Conservation (phyloP, 2,888 invertebrate genomes). For the Nomada goodeniana region DNA sequence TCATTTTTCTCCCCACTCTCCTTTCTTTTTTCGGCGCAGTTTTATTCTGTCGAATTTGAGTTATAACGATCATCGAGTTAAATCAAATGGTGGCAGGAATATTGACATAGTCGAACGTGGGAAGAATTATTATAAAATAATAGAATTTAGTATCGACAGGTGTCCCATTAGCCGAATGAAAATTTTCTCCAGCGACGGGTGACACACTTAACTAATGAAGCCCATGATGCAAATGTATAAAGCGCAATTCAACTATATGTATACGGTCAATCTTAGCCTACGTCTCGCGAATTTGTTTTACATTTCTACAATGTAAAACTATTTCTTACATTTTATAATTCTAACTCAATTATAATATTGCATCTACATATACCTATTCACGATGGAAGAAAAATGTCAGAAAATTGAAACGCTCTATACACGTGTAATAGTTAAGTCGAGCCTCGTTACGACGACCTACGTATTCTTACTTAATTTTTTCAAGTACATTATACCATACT, state of each 20-base stretch:
- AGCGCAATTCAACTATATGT: not conserved
- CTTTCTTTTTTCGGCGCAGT: not conserved
- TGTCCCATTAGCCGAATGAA: not conserved
- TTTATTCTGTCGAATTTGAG: not conserved
- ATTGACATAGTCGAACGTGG: not conserved
- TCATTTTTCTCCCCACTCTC: not conserved
- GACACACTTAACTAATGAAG: conserved; percentile 8
- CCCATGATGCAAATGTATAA: not conserved
- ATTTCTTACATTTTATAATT: no score
- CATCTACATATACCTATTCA: no score
- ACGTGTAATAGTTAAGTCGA: not conserved
- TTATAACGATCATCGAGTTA: not conserved
- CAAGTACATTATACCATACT: not conserved
- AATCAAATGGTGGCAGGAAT: not conserved
- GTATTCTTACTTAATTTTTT: not conserved
- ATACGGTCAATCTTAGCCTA: not conserved
- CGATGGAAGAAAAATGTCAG: no score
- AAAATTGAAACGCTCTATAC: no score
- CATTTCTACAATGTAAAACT: no score
- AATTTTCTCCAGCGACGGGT: not conserved
- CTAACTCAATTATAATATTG: no score
- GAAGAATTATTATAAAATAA: not conserved
- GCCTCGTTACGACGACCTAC: not conserved
- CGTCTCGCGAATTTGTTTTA: not conserved
- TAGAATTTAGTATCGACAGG: not conserved